Evolutionary conservation across 2,113 vertebrate species (phyloP), one percentile per base, ranked within the genome.

Genomic region (Pleuronectes platessa): DNA sequence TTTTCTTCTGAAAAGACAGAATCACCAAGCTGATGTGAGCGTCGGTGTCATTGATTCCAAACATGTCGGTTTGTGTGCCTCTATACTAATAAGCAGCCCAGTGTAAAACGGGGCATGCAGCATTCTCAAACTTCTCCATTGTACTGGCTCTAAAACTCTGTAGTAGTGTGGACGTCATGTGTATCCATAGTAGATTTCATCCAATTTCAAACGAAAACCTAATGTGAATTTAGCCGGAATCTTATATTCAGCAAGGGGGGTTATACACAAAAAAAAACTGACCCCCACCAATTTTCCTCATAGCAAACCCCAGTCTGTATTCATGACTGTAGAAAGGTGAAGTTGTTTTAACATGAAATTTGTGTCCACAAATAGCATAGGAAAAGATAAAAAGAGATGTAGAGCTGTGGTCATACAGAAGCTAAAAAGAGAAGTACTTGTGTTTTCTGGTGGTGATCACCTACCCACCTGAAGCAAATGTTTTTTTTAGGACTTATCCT

Each of bases 291-390:
- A 67, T 18, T 15, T 49, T 49, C 45, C 45, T 49, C 45, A 58
- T 64, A 78, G 27, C 21, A 66, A 69, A 81, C 62, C 66, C 5
- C 49, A 71, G 60, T 78, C 62, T 84, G 47, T 62, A 76, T 84
- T 73, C 68, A 68, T 49, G 67, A 72, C 55, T 26, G 4, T 5
- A 64, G 27, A 54, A 72, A 64, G 10, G 49, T 69, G 24, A 86
- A 66, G 21, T 81, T 76, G 59, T 70, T 85, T 56, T 56, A 63
- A 58, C 40, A 59, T 67, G 56, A 54, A 65, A 76, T 59, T 65
- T 40, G 53, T 60, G 27, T 58, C n/a, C 72, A 79, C 24, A 23
- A 31, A 45, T 49, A 15, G 11, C 60, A 27, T 10, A 9, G 4
- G 45, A 69, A 76, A 61, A 62, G 21, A 21, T 37, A 37, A 68